Percentiles rank a stretch among this genome's conserved stretches.
These are phyloP conservation scores for Stomorhina lunata DNA, from an alignment of 2,888 invertebrate genomes.

Conservation along the genomic window DNA sequence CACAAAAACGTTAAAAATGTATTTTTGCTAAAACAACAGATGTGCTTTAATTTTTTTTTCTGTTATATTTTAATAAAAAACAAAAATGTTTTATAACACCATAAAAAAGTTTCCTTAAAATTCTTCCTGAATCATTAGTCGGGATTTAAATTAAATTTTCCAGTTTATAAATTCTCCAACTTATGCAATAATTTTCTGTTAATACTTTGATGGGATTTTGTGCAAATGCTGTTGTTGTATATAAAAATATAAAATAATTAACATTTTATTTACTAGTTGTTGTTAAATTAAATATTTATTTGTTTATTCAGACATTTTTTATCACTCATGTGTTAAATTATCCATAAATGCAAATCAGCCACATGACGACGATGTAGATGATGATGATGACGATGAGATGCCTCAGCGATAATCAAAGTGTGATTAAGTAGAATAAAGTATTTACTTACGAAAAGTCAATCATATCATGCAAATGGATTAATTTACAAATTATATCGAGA, in stretches of 20 bases:
- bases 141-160: background rate
- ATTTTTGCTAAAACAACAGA: slow-evolving; percentile 17
- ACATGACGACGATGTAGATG: too few species aligned
- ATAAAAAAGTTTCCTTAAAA: slow-evolving; percentile 2
- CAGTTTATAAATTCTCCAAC: background rate
- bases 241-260: too few species aligned
- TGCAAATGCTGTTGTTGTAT: too few species aligned
- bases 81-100: background rate
- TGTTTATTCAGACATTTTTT: slow-evolving; percentile 9
- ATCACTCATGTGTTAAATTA: slow-evolving; percentile 14
- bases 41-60: slow-evolving; percentile 18
- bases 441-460: too few species aligned
- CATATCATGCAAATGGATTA: background rate
- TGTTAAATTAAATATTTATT: background rate
- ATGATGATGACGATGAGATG: too few species aligned
- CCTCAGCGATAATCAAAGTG: background rate
- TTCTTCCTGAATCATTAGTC: slow-evolving; percentile 28
- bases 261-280: too few species aligned
- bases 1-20: background rate
- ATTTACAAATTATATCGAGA: background rate
- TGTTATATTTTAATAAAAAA: too few species aligned
- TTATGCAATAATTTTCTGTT: background rate
- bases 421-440: too few species aligned
- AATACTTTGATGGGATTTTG: too few species aligned
- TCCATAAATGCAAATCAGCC: background rate